Percentiles rank a stretch among this genome's conserved stretches.
Conservation (phyloP, 2,797 vertebrate species). For the Manis pentadactyla region DNA sequence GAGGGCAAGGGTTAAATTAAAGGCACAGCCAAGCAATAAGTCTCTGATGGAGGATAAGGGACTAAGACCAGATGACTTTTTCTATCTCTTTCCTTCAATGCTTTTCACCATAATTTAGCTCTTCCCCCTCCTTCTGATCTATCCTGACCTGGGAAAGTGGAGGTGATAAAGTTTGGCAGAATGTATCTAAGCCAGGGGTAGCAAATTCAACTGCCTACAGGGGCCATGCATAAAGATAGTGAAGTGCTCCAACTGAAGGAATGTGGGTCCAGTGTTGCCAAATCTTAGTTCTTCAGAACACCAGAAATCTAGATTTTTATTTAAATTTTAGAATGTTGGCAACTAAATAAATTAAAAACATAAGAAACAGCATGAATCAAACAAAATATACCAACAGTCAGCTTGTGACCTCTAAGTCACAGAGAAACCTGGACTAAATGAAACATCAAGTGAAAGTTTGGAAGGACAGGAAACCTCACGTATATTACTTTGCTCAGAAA, state of each 20-base stretch:
- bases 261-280: background rate
- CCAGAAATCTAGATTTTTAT: slow-evolving; percentile 20
- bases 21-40: background rate
- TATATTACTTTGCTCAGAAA: background rate
- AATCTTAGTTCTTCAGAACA: slow-evolving; percentile 52
- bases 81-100: background rate
- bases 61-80: background rate
- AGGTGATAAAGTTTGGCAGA: background rate
- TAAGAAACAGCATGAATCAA: background rate
- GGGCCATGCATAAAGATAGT: background rate
- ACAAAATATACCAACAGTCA: background rate
- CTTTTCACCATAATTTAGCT: background rate
- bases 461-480: background rate
- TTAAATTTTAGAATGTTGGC: background rate
- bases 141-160: background rate
- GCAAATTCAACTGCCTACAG: background rate
- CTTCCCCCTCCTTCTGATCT: background rate
- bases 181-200: background rate
- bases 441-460: background rate
- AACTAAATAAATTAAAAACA: slow-evolving; percentile 16
- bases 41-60: background rate
- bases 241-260: background rate
- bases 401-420: background rate
- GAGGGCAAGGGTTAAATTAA: background rate
- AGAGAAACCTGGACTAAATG: background rate